Evolutionary conservation across 1,140 invertebrate species (phyloP), one percentile per base, ranked within the genome.

Genomic region (Ostrea denselamellosa): DNA sequence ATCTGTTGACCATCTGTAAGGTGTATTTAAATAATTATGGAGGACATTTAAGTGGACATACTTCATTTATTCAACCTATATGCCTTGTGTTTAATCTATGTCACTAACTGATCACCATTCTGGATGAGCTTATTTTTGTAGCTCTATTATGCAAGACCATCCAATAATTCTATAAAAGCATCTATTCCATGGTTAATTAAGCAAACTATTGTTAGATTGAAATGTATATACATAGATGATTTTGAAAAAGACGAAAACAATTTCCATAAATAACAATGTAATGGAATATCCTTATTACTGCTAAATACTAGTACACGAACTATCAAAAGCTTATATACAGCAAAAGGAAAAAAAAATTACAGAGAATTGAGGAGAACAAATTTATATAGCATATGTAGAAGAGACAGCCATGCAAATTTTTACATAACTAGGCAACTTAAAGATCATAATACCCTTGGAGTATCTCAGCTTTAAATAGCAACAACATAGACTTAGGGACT

Each of bases 1-100:
- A 97, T 97, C 94, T 98, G 98, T 25, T 9, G 2, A 99, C 98
- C 17, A 97, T 97, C 94, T 98, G 98, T 25, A 87, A 22, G 62
- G 68, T 22, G 7, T 14, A 25, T 62, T 17, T 62, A 17, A 0
- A 17, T 0, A 7, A 19, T 19, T 19, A 62, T 62, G 17, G 56
- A n/a, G 56, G 17, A 62, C 14, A 19, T 62, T 62, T 62, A 62
- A 19, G 5, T 62, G 2, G 12, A 44, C 56, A 62, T 17, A n/a
- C 17, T 62, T 62, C 7, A 62, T 5, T 44, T 62, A 62, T 7
- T 62, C 56, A 8, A 7, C 56, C 17, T 62, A 19, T 58, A 12
- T 62, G n/a, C 17, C 34, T 44, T 44, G 8, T 62, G 56, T 62
- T 62, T 19, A 62, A n/a, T 62, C 17, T 62, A 19, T 58, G 56